Percentiles rank a stretch among this genome's conserved stretches.
Evolutionary conservation across 2,797 vertebrate species (phyloP).

Genomic region (Artibeus lituratus): DNA sequence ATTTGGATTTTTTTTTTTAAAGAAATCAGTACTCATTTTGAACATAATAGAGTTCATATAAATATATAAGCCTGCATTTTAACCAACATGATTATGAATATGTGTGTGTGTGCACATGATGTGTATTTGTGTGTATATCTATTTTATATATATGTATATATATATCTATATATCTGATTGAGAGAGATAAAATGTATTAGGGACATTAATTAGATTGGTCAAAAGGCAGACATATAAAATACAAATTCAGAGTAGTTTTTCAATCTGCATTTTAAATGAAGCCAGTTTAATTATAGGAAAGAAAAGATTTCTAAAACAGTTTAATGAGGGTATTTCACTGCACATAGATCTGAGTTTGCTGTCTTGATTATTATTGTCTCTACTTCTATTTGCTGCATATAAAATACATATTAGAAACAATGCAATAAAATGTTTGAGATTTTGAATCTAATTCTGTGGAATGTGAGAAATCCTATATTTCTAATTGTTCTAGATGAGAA

Average conservation of each 20-base stretch:
- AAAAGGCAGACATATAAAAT: background rate
- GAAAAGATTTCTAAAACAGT: background rate
- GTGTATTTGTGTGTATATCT: too few relatives aligned
- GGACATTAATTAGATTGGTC: background rate
- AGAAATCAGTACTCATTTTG: conserved; percentile 26
- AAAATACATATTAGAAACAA: background rate
- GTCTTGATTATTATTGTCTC: background rate
- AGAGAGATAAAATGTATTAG: background rate
- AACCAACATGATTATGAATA: background rate
- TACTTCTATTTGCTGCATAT: background rate
- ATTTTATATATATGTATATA: too few relatives aligned
- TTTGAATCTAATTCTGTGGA: background rate
- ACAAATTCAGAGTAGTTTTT: background rate
- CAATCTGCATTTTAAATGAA: background rate
- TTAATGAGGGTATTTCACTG: background rate
- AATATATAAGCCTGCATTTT: background rate
- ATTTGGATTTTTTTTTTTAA: conserved; percentile 51
- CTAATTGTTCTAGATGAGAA: background rate
- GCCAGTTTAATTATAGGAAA: background rate
- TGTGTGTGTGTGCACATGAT: background rate
- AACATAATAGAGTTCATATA: background rate
- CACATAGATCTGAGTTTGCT: background rate
- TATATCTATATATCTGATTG: background rate
- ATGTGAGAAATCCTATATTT: background rate
- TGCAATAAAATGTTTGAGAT: background rate